Conservation (phyloP, 2,113 vertebrate genomes). For the Cebus imitator region DNA sequence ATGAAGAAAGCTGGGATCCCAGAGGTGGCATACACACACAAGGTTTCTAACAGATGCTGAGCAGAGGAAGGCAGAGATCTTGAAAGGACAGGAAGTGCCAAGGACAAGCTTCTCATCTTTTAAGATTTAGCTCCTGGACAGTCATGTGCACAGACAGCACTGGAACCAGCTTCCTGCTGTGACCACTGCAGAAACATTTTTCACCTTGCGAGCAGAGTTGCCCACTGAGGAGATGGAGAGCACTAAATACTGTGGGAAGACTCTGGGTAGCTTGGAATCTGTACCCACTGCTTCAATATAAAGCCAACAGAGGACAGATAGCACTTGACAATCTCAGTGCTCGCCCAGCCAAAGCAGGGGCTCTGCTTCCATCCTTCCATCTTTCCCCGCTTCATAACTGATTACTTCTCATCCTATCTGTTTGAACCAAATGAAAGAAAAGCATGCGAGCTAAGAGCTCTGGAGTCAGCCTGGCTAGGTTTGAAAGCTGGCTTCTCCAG, state of each 20-base stretch:
- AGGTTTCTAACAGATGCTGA: slow-evolving; percentile 2
- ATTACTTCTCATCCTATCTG: background rate
- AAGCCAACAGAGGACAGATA: background rate
- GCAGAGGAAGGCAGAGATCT: background rate
- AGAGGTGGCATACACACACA: background rate
- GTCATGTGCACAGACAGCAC: background rate
- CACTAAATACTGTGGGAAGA: background rate
- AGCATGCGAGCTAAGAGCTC: background rate
- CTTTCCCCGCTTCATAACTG: background rate
- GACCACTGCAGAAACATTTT: background rate
- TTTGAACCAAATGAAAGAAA: slow-evolving; percentile 1
- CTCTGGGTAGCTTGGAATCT: background rate
- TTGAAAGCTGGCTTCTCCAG: background rate
- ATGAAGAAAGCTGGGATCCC: background rate
- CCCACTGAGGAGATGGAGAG: background rate
- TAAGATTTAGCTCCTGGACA: background rate
- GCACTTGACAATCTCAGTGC: background rate
- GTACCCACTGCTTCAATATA: background rate
- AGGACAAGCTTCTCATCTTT: background rate
- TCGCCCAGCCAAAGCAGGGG: background rate
- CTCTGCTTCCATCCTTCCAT: background rate
- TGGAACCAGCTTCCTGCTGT: background rate
- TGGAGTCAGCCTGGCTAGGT: background rate
- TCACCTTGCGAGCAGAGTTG: background rate
- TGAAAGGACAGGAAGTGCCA: background rate